Evolutionary conservation across 2,113 vertebrate species (phyloP).

Genomic region (Microcebus griseorufus): DNA sequence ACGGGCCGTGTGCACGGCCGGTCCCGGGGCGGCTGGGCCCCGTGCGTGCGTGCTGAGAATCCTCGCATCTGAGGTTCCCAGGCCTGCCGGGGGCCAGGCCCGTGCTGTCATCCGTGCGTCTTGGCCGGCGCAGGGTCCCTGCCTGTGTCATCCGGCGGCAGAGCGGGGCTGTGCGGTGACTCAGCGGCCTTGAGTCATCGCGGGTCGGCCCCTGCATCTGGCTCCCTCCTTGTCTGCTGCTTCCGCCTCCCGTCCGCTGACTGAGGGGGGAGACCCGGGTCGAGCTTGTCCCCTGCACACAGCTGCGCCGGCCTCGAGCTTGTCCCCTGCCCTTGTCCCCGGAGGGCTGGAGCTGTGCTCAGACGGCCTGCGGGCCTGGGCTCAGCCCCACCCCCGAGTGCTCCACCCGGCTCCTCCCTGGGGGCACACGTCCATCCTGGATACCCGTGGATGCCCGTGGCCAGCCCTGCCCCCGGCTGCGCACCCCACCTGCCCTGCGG

Average conservation of each 20-base stretch:
- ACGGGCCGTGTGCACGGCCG: too few relatives aligned
- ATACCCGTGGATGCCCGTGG: fast-evolving
- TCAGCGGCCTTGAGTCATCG: not conserved
- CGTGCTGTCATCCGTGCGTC: not conserved
- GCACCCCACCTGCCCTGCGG: too few relatives aligned
- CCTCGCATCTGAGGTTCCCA: fast-evolving
- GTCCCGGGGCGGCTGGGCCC: too few relatives aligned
- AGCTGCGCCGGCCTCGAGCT: too few relatives aligned
- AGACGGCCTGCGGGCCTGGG: fast-evolving
- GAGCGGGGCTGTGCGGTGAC: fast-evolving
- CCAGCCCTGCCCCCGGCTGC: too few relatives aligned
- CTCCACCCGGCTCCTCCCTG: too few relatives aligned
- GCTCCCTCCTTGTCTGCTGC: not conserved
- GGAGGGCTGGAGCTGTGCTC: not conserved
- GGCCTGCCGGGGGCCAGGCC: not conserved
- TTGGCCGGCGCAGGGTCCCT: fast-evolving
- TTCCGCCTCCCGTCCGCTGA: not conserved
- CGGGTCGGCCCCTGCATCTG: too few relatives aligned
- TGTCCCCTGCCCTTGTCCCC: too few relatives aligned
- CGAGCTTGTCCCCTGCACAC: too few relatives aligned
- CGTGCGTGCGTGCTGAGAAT: not conserved
- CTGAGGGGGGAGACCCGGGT: too few relatives aligned
- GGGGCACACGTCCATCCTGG: not conserved
- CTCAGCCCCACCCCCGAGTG: too few relatives aligned
- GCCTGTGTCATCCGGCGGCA: not conserved